A percentile compares a stretch with the other conserved stretches of the same genome.
phyloP scores from a whole-genome alignment of 2,888 invertebrate species.

The Imbricaverruca yamaguchii region DNA sequence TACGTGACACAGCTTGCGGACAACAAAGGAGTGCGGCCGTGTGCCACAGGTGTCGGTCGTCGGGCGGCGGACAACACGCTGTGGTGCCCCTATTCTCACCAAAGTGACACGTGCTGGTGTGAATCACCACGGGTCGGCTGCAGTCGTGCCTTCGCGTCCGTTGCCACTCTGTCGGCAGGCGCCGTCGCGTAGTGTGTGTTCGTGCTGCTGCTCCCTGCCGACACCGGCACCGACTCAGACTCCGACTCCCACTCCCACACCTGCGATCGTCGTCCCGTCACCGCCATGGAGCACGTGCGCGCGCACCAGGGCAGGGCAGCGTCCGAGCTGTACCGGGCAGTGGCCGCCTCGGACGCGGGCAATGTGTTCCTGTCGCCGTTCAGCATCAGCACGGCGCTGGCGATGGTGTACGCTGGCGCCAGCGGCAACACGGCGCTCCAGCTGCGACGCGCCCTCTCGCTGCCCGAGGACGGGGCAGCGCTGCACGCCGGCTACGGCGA shows the following conservation, averaged over 20 bases:
- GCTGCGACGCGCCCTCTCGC: constrained; percentile 54
- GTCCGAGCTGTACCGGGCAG: background rate
- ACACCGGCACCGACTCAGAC: background rate
- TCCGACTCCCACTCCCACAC: background rate
- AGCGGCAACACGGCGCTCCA: constrained; percentile 60
- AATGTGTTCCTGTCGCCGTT: constrained; percentile 84
- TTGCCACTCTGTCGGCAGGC: background rate
- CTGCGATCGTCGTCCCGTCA: background rate
- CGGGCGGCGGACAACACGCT: no score
- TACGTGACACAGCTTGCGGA: no score
- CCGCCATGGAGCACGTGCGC: background rate
- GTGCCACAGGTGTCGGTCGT: no score
- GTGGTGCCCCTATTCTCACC: no score
- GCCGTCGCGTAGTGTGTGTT: background rate
- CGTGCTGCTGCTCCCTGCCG: background rate
- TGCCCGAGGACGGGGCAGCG: constrained; percentile 37
- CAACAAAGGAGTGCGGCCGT: no score
- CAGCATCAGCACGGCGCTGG: constrained; percentile 70
- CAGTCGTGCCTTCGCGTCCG: background rate
- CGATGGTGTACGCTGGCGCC: constrained; percentile 69
- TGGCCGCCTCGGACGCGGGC: constrained; percentile 23
- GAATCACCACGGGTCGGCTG: background rate
- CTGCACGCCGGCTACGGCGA: background rate
- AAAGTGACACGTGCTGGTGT: no score
- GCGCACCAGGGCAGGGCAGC: background rate